Base-by-base conservation (phyloP, 2,888 invertebrate species). In the Eilema griseolum region DNA sequence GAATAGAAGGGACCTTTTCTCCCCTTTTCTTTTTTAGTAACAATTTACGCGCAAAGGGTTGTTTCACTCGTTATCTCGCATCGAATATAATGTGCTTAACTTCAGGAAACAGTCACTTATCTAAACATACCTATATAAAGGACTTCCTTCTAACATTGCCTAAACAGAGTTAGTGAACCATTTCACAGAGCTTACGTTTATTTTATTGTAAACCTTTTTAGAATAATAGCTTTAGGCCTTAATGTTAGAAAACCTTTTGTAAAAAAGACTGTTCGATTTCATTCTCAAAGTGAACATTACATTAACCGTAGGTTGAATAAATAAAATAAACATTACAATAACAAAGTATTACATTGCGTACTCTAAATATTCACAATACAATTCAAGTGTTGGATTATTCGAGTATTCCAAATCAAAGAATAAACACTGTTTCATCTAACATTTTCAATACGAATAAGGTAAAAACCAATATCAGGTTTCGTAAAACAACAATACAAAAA, bases 1-100 rank as follows among this genome's bases (percentile, higher is more conserved):
- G 57, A 76, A 69, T 69, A 71, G 33, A 78, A 77, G 75, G 60
- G 69, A 76, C 72, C 70, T 68, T 76, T 75, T 75, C 69, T 31
- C 61, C 24, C 65, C 23, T 70, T 78, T 79, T 78, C 65, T 80
- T 74, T 76, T 78, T 75, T 64, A 66, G 68, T 71, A 76, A 78
- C 81, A 81, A 81, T 83, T 83, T 78, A 76, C 79, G 75, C 77
- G 75, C 46, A 77, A 78, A 83, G 74, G 78, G 78, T 73, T 77
- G 82, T 80, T 74, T 77, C 70, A 75, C 77, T 85, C 72, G 81
- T 82, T 85, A 80, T 83, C 81, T 81, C 63, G 61, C 75, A 74
- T 73, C 80, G 70, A 83, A 82, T 79, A 81, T 77, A 83, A 82
- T 81, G 76, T 77, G 73, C 72, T 74, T 77, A 75, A 71, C 67